Evolutionary conservation across 2,113 vertebrate genomes (phyloP).

Genomic region (Tamias sibiricus): DNA sequence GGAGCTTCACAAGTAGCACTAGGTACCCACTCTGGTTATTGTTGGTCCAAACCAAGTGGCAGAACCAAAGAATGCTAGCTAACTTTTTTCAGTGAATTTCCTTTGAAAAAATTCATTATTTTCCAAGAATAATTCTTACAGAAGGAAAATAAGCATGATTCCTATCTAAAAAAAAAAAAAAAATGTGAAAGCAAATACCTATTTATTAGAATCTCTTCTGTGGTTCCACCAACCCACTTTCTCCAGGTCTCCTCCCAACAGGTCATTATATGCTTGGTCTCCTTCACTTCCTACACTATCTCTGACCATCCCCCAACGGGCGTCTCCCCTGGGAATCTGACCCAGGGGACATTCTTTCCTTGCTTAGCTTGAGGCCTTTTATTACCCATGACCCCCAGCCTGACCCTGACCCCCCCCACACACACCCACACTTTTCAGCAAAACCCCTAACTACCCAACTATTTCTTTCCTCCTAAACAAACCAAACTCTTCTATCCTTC

Average conservation of each 20-base stretch:
- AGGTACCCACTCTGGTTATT: no score
- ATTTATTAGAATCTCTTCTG: background rate
- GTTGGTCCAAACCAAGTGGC: background rate
- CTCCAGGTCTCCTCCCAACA: background rate
- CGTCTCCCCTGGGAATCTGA: background rate
- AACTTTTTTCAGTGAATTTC: background rate
- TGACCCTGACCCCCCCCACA: background rate
- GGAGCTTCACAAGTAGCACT: accelerated
- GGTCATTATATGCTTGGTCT: no score
- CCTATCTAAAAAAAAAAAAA: background rate
- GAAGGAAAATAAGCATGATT: background rate
- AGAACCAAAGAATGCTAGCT: background rate
- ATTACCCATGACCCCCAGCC: background rate
- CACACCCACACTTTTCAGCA: no score
- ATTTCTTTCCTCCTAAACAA: background rate
- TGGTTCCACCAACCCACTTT: no score
- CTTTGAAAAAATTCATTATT: background rate
- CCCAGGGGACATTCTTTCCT: background rate
- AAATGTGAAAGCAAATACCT: background rate
- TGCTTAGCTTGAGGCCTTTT: background rate
- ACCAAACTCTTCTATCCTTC: background rate
- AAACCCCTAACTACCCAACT: background rate
- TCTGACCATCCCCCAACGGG: background rate
- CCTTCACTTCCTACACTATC: background rate
- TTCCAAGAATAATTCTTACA: background rate